These are phyloP conservation scores for Semicossyphus pulcher DNA, from an alignment of 2,113 vertebrate species.

Conservation along the genomic window DNA sequence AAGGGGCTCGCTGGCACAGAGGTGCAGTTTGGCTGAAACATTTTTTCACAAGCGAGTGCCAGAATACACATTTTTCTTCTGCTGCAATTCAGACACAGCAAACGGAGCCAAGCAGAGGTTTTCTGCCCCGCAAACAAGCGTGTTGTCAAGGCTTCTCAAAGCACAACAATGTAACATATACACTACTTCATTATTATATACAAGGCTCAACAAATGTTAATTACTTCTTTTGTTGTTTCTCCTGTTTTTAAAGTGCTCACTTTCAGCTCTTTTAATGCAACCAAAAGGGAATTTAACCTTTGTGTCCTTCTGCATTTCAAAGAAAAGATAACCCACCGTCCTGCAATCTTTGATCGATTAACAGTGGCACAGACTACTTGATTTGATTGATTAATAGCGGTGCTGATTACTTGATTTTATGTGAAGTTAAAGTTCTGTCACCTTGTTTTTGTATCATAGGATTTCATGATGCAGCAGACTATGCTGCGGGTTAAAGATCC, in stretches of 20 bases:
- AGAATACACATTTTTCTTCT: background rate
- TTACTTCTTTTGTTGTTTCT: no score
- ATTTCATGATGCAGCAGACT: slow-evolving; percentile 97
- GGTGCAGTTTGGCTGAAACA: slow-evolving; percentile 11
- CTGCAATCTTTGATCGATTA: no score
- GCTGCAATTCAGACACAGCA: background rate
- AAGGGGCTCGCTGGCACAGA: background rate
- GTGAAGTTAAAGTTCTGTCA: no score
- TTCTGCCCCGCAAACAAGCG: background rate
- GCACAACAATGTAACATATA: no score
- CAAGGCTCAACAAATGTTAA: no score
- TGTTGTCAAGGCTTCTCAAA: background rate
- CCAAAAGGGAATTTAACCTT: no score
- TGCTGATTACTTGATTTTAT: no score
- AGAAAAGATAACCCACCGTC: background rate
- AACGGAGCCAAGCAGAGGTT: background rate
- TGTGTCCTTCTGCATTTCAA: background rate
- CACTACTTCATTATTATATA: no score
- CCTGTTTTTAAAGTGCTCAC: background rate
- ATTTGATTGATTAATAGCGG: no score
- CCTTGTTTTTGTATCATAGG: slow-evolving; percentile 76
- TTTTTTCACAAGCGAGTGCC: background rate
- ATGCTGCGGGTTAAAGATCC: slow-evolving; percentile 98
- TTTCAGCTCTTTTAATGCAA: no score
- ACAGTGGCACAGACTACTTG: no score